phyloP scores from a whole-genome alignment of 2,888 invertebrate genomes.

The Amorpha juglandis region DNA sequence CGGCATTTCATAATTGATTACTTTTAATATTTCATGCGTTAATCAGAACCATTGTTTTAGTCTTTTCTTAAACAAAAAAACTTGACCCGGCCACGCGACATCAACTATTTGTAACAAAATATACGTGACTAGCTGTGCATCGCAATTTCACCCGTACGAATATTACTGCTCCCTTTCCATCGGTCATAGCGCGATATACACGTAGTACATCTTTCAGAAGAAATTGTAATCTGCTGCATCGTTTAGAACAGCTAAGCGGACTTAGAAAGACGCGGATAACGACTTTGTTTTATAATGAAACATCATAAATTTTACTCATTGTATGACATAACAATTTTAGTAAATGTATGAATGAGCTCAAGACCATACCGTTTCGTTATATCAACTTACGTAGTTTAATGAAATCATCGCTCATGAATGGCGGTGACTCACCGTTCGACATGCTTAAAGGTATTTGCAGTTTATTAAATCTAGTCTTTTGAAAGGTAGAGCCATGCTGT shows the following conservation, averaged over 20 bases:
- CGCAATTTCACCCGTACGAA: too few species aligned
- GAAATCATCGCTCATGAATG: slow-evolving; percentile 41
- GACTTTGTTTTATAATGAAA: too few species aligned
- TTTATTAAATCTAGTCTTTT: slow-evolving; percentile 7
- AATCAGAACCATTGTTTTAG: not conserved
- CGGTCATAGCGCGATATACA: too few species aligned
- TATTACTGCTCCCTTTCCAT: too few species aligned
- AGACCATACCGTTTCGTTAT: slow-evolving; percentile 24
- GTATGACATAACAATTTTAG: slow-evolving; percentile 26
- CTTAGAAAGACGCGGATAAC: too few species aligned
- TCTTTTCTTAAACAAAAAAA: not conserved
- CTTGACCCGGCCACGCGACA: not conserved
- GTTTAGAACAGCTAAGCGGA: too few species aligned
- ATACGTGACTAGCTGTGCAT: too few species aligned
- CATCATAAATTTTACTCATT: slow-evolving; percentile 10
- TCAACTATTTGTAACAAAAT: slow-evolving; percentile 19
- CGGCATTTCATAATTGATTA: too few species aligned
- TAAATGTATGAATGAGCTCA: slow-evolving; percentile 21
- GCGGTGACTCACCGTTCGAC: slow-evolving; percentile 39
- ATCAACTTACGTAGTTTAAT: slow-evolving; percentile 33
- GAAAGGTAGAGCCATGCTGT: too few species aligned
- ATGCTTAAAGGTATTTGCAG: slow-evolving; percentile 26
- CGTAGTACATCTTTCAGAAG: too few species aligned
- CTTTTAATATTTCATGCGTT: too few species aligned
- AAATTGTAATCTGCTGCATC: too few species aligned